Percentiles rank a stretch among this genome's conserved stretches.
phyloP scores from a whole-genome alignment of 2,888 invertebrate species.

The Hirtodrosophila duncani region DNA sequence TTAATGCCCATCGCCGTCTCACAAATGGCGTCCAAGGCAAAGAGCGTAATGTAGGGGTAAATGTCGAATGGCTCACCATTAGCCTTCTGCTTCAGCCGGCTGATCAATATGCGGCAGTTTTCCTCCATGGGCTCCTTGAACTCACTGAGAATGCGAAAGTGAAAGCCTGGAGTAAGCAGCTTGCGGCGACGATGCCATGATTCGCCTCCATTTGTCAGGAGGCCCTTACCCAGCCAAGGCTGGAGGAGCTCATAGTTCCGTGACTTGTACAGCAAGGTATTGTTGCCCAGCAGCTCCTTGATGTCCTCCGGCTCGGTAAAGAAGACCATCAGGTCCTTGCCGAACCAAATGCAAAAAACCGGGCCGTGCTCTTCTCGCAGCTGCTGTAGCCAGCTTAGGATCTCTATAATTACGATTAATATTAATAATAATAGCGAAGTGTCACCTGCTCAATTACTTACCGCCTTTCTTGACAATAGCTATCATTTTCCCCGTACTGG shows the following conservation, averaged over 20 bases:
- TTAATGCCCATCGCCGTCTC: constrained; percentile 90
- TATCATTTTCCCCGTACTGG: constrained; percentile 65
- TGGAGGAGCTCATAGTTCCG: constrained; percentile 61
- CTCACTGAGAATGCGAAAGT: constrained; percentile 86
- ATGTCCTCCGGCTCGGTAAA: constrained; percentile 74
- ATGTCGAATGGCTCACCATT: constrained; percentile 80
- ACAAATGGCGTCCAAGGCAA: constrained; percentile 81
- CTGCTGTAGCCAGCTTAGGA: constrained; percentile 70
- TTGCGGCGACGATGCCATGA: constrained; percentile 85
- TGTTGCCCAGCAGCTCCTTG: constrained; percentile 67
- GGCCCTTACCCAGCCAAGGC: constrained; percentile 75
- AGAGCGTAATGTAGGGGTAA: constrained; percentile 81
- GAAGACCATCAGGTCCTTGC: constrained; percentile 74
- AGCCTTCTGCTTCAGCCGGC: constrained; percentile 78
- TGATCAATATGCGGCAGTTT: constrained; percentile 81
- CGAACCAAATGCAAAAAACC: constrained; percentile 75
- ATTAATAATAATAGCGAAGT: no score
- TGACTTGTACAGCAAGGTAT: constrained; percentile 68
- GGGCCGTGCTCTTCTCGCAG: constrained; percentile 67
- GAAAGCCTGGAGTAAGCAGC: constrained; percentile 87
- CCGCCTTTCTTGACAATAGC: constrained; percentile 73
- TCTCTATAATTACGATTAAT: constrained; percentile 50
- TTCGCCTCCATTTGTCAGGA: constrained; percentile 68
- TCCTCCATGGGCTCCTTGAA: constrained; percentile 85
- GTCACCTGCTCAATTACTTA: constrained; percentile 42